These are phyloP conservation scores for Charadrius vociferus DNA, from an alignment of 2,113 vertebrate species.

Conservation along the genomic window DNA sequence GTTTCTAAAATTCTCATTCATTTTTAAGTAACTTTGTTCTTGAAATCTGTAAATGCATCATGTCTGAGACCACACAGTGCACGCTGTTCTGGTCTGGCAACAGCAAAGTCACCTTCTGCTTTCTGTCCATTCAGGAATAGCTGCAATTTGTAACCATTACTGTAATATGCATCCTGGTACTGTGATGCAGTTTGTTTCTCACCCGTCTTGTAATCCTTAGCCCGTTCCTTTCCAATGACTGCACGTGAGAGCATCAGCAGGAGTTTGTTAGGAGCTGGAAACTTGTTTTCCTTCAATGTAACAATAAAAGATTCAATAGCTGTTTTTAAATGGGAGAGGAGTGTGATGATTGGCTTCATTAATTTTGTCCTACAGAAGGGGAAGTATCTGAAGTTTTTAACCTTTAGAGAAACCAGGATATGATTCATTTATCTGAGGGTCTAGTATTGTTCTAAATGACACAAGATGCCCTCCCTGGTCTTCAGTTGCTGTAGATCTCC, in stretches of 20 bases:
- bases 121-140: background rate
- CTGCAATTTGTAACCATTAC: background rate
- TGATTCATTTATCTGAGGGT: background rate
- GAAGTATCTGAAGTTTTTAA: background rate
- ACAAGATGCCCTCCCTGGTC: background rate
- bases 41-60: background rate
- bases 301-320: background rate
- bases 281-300: background rate
- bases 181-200: background rate
- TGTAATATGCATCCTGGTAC: background rate
- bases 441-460: background rate
- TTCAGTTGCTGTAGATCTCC: background rate
- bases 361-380: background rate
- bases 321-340: background rate
- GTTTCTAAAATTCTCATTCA: background rate
- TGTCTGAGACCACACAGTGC: background rate
- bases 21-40: background rate
- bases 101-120: background rate
- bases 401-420: background rate
- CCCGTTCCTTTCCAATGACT: background rate
- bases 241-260: background rate
- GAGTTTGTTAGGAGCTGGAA: background rate
- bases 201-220: background rate
- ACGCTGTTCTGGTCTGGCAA: background rate
- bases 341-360: background rate